Percentiles rank a stretch among this genome's conserved stretches.
phyloP scores from a whole-genome alignment of 2,113 vertebrate genomes.

The Crocuta crocuta region DNA sequence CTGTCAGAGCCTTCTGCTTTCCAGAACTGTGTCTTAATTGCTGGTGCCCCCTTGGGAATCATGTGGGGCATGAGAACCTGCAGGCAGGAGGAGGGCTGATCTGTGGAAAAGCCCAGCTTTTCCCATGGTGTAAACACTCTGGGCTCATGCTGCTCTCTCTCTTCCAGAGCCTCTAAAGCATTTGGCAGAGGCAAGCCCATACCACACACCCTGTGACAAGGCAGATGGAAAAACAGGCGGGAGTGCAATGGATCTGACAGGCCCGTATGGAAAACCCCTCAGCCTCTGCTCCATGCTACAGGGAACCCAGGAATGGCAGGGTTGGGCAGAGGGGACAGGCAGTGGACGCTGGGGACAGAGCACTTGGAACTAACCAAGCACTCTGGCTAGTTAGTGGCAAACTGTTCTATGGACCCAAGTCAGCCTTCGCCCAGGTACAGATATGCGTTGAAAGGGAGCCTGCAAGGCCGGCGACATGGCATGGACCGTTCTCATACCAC shows the following conservation, averaged over 20 bases:
- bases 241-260: neutral
- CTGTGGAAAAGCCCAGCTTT: neutral
- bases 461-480: neutral
- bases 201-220: neutral
- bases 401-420: neutral
- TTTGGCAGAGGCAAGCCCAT: slow-evolving; percentile 23
- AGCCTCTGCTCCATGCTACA: neutral
- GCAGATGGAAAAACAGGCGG: slow-evolving; percentile 49
- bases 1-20: slow-evolving; percentile 66
- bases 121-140: neutral
- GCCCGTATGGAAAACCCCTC: neutral
- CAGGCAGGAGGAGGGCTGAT: neutral
- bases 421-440: neutral
- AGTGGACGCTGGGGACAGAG: neutral
- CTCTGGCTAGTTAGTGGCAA: neutral
- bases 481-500: neutral
- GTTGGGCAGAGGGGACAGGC: no score
- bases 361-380: neutral
- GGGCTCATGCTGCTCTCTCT: neutral
- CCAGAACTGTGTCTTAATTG: slow-evolving; percentile 60
- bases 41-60: neutral
- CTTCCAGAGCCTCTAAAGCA: slow-evolving; percentile 17
- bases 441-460: neutral
- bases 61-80: slow-evolving; percentile 8
- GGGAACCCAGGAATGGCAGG: neutral